Evolutionary conservation across 2,888 invertebrate genomes (phyloP).

Genomic region (Synergus laeviventris): DNA sequence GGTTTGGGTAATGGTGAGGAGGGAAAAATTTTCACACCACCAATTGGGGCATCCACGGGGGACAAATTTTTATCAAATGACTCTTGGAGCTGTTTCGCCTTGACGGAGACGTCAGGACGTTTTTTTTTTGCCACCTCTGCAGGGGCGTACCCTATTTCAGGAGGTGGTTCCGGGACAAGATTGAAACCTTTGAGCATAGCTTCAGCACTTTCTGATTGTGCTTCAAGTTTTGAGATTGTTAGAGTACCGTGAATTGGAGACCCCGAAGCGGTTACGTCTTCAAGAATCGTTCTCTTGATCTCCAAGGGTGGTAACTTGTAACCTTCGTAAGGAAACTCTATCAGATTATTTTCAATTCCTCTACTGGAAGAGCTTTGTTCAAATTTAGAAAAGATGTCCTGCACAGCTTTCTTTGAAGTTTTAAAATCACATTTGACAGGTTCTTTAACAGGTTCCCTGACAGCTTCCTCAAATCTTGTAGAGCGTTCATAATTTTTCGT

Average conservation of each 20-base stretch:
- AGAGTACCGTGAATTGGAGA: slow-evolving; percentile 69
- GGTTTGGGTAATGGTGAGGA: slow-evolving; percentile 60
- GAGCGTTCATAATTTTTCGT: slow-evolving; percentile 73
- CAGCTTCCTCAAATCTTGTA: slow-evolving; percentile 68
- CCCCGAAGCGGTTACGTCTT: slow-evolving; percentile 69
- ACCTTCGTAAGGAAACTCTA: slow-evolving; percentile 73
- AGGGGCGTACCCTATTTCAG: slow-evolving; percentile 82
- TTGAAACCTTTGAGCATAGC: slow-evolving; percentile 77
- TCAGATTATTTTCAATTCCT: slow-evolving; percentile 71
- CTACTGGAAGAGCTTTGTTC: slow-evolving; percentile 64
- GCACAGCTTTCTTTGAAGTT: slow-evolving; percentile 66
- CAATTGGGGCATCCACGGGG: slow-evolving; percentile 78
- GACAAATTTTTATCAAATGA: slow-evolving; percentile 78
- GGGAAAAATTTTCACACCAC: slow-evolving; percentile 79
- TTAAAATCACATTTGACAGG: slow-evolving; percentile 57
- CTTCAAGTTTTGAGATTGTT: slow-evolving; percentile 67
- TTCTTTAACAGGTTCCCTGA: slow-evolving; percentile 44
- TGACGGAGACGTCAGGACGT: slow-evolving; percentile 79
- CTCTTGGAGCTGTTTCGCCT: slow-evolving; percentile 80
- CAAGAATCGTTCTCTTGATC: slow-evolving; percentile 64
- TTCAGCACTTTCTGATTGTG: slow-evolving; percentile 70
- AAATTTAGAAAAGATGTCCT: slow-evolving; percentile 70
- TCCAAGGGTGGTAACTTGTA: slow-evolving; percentile 67
- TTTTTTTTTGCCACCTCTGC: slow-evolving; percentile 69
- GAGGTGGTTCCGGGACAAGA: slow-evolving; percentile 83